Base-by-base conservation (phyloP, 2,113 vertebrate species). In the Hydrochoerus hydrochaeris region DNA sequence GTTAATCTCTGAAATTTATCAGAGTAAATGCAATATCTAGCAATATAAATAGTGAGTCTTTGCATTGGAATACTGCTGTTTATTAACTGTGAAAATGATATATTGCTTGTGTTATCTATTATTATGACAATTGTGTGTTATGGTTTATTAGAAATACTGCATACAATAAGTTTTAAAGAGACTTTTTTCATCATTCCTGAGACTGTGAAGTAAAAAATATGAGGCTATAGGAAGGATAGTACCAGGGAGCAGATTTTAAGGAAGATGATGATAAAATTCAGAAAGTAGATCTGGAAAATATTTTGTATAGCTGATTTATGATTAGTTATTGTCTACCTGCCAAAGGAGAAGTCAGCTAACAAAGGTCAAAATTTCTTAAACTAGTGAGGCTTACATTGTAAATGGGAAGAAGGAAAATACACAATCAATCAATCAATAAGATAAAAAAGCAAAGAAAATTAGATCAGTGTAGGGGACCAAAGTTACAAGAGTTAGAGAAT, bases 11-110 rank as follows among this genome's bases (percentile, higher is more conserved):
- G 35, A n/a, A 62, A 17, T 7, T 85, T 82, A 75, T 93, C 38
- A 77, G 28, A 95, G 88, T 41, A 94, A 88, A 54, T 73, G 14
- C 3, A 85, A 24, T 92, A 14, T 0, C 2, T 65, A 85, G n/a
- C 16, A 88, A 95, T 95, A 81, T 44, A 73, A 85, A 96, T 78
- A 19, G 1, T 52, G 69, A 80, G 1, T 38, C 85, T 97, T 90
- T 63, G 63, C 22, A 88, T 52, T 77, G 8, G 4, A 49, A 82
- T 92, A 60, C 11, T 20, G 4, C 17, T 69, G 26, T 83, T 95
- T 30, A 1, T 92, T 44, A 52, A 88, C 77, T 78, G 38, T 22
- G 65, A 83, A 85, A 82, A 89, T 11, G 90, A 89, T 92, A 65
- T 0, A 16, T 58, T 77, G 14, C 20, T 86, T 85, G 5, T 1